Base-by-base conservation (phyloP, 2,888 invertebrate genomes). In the Cheilosia vulpina region DNA sequence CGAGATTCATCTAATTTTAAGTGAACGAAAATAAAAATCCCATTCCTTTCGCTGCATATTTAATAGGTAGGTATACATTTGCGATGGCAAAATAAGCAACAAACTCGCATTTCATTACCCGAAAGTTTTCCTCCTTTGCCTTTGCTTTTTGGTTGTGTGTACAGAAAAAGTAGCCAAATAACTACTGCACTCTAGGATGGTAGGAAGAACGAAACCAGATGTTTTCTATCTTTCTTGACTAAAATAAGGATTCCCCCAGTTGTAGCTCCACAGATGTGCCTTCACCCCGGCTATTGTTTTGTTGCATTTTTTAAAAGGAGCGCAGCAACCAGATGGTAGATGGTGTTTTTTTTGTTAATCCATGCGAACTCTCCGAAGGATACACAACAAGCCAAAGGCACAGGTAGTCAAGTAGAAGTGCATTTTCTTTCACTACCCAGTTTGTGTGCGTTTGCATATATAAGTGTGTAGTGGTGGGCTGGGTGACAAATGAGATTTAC, bases 211-310 rank as follows among this genome's bases (percentile, higher is more conserved):
- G 41, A 62, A 66, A 66, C 31, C 52, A 13, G 38, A 13, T 38
- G 47, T 17, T 38, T 21, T 41, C 15, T 34, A n/a, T 17, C 19
- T 45, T 27, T 24, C 45, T 17, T 62, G n/a, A 17, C 21, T 21
- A 3, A 68, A 34, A 57, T 34, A 4, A 69, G 47, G 34, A 19
- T 31, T 24, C 6, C 9, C n/a, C 43, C 47, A 15, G 21, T 21
- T 43, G 13, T 45, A 13, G 19, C 38, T 9, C 11, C 24, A 55
- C 31, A 68, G 66, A 69, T 76, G 43, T 45, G 63, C 75, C 63
- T 69, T 69, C 69, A 75, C 55, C 68, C 75, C 75, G 62, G 15
- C 50, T 27, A 76, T 76, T 81, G 68, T 81, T 69, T 63, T 63
- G 75, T 57, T 68, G 80, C 80, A 73, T 43, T 73, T 38, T 62